Conservation (phyloP, 1,140 invertebrate genomes). For the Pogonognathellus flavescens region DNA sequence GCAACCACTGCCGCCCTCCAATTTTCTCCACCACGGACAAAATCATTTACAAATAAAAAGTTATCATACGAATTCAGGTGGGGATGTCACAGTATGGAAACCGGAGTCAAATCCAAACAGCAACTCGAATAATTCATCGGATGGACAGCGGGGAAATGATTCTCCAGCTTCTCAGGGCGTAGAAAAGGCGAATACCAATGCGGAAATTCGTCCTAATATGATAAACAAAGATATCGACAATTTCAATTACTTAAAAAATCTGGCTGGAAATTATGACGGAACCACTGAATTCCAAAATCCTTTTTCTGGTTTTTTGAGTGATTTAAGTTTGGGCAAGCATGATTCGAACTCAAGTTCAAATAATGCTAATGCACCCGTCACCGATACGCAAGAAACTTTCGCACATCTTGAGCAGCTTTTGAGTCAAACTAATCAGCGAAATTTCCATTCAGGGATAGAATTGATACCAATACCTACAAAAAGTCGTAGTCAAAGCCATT, state of each 20-base stretch:
- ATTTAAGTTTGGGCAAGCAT: not conserved
- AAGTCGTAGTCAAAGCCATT: not conserved
- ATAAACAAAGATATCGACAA: not conserved
- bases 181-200: not conserved
- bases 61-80: conserved; percentile 57
- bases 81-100: conserved; percentile 62
- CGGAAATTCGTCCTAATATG: not conserved
- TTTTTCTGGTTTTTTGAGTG: conserved; percentile 15
- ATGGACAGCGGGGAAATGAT: not conserved
- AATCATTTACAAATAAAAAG: conserved; percentile 64
- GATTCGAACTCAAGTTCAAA: not conserved
- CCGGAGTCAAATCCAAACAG: conserved; percentile 44
- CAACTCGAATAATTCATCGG: conserved; percentile 20
- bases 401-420: not conserved
- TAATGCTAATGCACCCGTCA: too few species aligned
- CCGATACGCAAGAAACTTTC: not conserved
- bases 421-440: not conserved
- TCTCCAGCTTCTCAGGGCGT: not conserved
- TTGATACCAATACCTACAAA: conserved; percentile 1
- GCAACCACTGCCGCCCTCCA: conserved; percentile 55
- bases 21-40: conserved; percentile 32
- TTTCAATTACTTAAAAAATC: conserved; percentile 16
- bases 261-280: conserved; percentile 18
- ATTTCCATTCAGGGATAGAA: conserved; percentile 17
- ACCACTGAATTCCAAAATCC: conserved; percentile 32